Conservation (phyloP, 1,140 invertebrate genomes). For the Dinoponera quadriceps region DNA sequence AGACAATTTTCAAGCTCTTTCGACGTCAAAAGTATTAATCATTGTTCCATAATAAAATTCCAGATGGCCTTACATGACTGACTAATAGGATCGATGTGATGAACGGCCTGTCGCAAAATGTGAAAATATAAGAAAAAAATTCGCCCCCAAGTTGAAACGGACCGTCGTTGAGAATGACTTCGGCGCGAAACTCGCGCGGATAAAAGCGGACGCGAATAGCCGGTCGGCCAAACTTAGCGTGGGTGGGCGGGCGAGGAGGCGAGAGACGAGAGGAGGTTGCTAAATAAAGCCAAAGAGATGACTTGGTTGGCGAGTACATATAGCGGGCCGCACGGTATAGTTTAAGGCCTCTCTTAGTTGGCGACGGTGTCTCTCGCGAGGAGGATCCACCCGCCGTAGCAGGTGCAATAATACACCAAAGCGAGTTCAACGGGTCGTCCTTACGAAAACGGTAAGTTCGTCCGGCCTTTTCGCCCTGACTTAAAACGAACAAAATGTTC, state of each 20-base stretch:
- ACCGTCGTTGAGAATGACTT: slow-evolving; percentile 9
- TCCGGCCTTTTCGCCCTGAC: background rate
- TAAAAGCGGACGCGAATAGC: slow-evolving; percentile 9
- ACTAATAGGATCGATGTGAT: too few relatives aligned
- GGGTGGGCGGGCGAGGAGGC: slow-evolving; percentile 16
- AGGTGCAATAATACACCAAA: slow-evolving; percentile 33
- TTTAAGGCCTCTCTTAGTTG: slow-evolving; percentile 75
- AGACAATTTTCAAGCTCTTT: too few relatives aligned
- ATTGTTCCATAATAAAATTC: too few relatives aligned
- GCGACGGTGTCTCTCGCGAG: slow-evolving; percentile 82
- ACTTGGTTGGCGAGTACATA: slow-evolving; percentile 30
- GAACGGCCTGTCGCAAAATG: too few relatives aligned
- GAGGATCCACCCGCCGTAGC: slow-evolving; percentile 66
- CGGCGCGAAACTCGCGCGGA: background rate
- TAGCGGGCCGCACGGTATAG: slow-evolving; percentile 31
- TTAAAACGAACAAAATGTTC: background rate
- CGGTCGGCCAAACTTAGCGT: slow-evolving; percentile 44
- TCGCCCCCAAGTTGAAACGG: background rate
- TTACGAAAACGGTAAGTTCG: slow-evolving; percentile 71
- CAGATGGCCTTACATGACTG: too few relatives aligned
- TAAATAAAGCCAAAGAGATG: slow-evolving; percentile 61
- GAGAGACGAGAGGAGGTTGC: slow-evolving; percentile 21
- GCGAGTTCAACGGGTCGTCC: slow-evolving; percentile 41
- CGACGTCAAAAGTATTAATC: too few relatives aligned
- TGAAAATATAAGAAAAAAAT: background rate